Conservation (phyloP, 2,797 vertebrate genomes). For the Coregonus suidteri region DNA sequence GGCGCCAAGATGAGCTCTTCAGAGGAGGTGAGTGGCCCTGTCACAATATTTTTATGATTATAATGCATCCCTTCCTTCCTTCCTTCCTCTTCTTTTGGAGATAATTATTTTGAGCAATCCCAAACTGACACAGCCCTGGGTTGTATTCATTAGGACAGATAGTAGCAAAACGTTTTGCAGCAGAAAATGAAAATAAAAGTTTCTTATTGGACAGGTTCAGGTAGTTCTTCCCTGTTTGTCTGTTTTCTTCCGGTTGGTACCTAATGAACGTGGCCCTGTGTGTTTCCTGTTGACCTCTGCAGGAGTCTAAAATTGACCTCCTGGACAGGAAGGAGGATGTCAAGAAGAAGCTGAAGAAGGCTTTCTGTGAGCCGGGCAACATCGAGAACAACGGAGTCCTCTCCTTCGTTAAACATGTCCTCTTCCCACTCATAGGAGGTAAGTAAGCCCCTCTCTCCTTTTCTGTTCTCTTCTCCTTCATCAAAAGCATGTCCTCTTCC, state of each 20-base stretch:
- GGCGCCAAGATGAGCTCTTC: slow-evolving; percentile 98
- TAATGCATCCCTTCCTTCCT: neutral
- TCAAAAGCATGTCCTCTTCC: too few species aligned
- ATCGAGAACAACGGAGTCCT: slow-evolving; percentile 93
- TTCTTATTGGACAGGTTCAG: too few species aligned
- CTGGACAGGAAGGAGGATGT: slow-evolving; percentile 91
- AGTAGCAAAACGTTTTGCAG: too few species aligned
- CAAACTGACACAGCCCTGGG: too few species aligned
- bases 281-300: slow-evolving; percentile 7
- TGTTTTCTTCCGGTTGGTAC: neutral
- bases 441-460: slow-evolving; percentile 6
- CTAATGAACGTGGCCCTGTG: neutral
- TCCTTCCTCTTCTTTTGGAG: neutral
- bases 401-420: slow-evolving; percentile 91
- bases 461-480: neutral
- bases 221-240: too few species aligned
- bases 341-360: slow-evolving; percentile 97
- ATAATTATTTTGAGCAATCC: neutral
- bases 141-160: too few species aligned
- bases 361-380: slow-evolving; percentile 98
- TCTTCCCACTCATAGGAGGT: slow-evolving; percentile 93
- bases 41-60: neutral
- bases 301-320: slow-evolving; percentile 98
- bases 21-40: slow-evolving; percentile 83
- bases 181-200: too few species aligned